Base-by-base conservation (phyloP, 2,888 invertebrate genomes). In the Polietes domitor region DNA sequence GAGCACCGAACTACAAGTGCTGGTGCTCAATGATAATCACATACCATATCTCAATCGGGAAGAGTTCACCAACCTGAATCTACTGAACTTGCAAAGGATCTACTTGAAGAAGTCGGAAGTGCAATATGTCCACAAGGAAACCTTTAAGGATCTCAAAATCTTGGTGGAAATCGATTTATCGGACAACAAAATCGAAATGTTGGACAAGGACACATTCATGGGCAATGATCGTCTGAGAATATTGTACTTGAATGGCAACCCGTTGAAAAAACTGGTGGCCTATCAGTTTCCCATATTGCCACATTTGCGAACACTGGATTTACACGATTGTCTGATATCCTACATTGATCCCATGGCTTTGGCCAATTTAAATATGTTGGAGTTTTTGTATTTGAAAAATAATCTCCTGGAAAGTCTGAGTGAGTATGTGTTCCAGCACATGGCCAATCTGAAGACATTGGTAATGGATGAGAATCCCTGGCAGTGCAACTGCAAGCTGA, bases 151-250 rank as follows among this genome's bases (percentile, higher is more conserved):
- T 90, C 94, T 98, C 88, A 96, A 95, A 85, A 97, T 97, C 87
- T 93, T 98, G 61, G 94, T 97, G 28, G 97, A 98, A 93, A 95
- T 98, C 82, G 97, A 98, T 93, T 93, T 98, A 88, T 96, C 96
- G 70, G 95, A 97, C 89, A 98, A 98, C 93, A 94, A 95, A 88
- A 94, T 97, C 81, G 94, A 94, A 80, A 94, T 93, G 89, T 91
- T 97, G 75, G 96, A 97, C 86, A 95, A 95, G 86, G 95, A 96
- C 85, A 97, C 97, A 68, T 97, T 97, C 90, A 93, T 94, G 91
- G 97, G 97, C 86, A 97, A 97, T 93, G 96, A 96, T 91, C 94
- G 97, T 86, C 93, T 97, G 87, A 94, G 96, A 82, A 94, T 96
- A 83, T 93, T 98, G 71, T 95, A 95, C 86, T 93, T 98, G 81